Conservation (phyloP, 1,140 invertebrate genomes). For the Bacillus rossius region DNA sequence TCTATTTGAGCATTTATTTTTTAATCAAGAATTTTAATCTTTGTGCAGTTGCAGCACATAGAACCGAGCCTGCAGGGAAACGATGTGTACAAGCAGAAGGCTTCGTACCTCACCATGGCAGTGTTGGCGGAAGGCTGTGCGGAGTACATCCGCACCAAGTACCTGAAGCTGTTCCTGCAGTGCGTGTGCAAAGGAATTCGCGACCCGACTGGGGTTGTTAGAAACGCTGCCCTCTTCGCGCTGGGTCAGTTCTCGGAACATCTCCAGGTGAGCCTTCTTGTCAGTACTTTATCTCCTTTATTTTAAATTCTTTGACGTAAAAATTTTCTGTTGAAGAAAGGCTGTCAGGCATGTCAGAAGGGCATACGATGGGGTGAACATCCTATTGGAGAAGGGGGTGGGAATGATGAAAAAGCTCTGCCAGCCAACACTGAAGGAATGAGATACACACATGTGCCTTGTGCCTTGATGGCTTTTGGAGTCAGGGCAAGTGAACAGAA, state of each 20-base stretch:
- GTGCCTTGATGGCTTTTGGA: not conserved
- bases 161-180: conserved; percentile 60
- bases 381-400: too few species aligned
- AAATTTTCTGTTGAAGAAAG: too few species aligned
- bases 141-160: conserved; percentile 66
- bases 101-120: conserved; percentile 65
- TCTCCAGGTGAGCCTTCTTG: conserved; percentile 50
- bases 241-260: conserved; percentile 78
- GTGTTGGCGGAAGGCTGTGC: conserved; percentile 76
- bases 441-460: not conserved
- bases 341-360: too few species aligned
- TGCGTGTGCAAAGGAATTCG: conserved; percentile 65
- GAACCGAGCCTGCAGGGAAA: conserved; percentile 54
- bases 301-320: not conserved
- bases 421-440: not conserved
- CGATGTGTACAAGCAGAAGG: conserved; percentile 57
- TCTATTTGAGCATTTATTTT: too few species aligned
- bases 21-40: too few species aligned
- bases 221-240: conserved; percentile 72
- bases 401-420: too few species aligned
- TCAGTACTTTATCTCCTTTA: not conserved
- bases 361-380: too few species aligned
- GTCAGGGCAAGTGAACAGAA: too few species aligned
- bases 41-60: conserved; percentile 49
- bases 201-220: conserved; percentile 53